Conservation (phyloP, 2,888 invertebrate species). For the Melieria crassipennis region DNA sequence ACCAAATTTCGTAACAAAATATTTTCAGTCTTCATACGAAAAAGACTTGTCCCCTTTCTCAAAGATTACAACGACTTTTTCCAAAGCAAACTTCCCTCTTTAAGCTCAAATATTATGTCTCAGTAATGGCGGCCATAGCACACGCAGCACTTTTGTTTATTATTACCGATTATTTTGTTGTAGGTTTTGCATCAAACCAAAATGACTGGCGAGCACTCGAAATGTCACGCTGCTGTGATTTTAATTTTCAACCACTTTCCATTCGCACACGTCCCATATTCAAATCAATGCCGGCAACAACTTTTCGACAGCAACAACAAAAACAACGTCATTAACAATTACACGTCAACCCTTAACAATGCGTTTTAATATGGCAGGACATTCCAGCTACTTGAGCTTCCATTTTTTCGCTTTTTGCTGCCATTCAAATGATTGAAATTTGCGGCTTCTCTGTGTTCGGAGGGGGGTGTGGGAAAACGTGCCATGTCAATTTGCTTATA, state of each 20-base stretch:
- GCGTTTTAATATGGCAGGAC: constrained; percentile 34
- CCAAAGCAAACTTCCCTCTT: not conserved
- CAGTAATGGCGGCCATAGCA: constrained; percentile 14
- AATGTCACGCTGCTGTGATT: constrained; percentile 45
- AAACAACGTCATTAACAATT: constrained; percentile 27
- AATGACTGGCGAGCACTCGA: constrained; percentile 40
- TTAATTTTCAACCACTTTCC: constrained; percentile 35
- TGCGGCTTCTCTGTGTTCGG: constrained; percentile 20
- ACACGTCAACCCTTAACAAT: constrained; percentile 36
- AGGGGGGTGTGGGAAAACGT: constrained; percentile 5
- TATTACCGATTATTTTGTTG: constrained; percentile 2
- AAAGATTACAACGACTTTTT: too few species aligned
- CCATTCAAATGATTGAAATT: constrained; percentile 20
- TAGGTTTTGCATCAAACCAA: too few species aligned
- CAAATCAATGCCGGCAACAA: constrained; percentile 21
- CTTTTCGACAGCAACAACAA: too few species aligned
- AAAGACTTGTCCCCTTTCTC: not conserved
- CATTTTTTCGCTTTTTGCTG: constrained; percentile 10
- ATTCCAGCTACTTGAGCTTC: constrained; percentile 11
- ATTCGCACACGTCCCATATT: not conserved
- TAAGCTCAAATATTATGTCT: not conserved
- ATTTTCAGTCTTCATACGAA: not conserved
- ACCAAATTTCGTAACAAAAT: not conserved
- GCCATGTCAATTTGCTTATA: constrained; percentile 9
- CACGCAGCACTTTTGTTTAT: not conserved